These are phyloP conservation scores for Steatocranus sp. DNA, from an alignment of 2,797 vertebrate genomes.

Conservation along the genomic window DNA sequence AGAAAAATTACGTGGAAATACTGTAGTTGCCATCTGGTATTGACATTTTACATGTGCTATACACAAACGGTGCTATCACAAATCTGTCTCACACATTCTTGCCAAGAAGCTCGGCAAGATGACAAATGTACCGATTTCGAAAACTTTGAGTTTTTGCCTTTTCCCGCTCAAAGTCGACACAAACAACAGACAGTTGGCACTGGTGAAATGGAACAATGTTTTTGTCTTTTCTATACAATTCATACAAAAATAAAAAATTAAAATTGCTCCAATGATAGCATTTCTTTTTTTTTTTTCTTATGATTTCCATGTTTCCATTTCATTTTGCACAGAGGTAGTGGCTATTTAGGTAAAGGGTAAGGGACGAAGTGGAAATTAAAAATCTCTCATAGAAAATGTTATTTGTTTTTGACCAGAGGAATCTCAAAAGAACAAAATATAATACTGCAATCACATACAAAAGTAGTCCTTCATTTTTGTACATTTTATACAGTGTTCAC, in stretches of 20 bases:
- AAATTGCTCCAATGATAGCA: conserved; percentile 72
- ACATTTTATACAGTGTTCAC: conserved; percentile 81
- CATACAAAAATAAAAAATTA: conserved; percentile 83
- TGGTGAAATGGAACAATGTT: conserved; percentile 76
- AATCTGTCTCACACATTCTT: conserved; percentile 41
- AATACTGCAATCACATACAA: conserved; percentile 99
- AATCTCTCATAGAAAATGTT: conserved; percentile 77
- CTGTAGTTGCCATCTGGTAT: conserved; percentile 59
- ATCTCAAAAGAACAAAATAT: conserved; percentile 88
- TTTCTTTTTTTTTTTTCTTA: conserved; percentile 49
- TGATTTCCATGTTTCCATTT: conserved; percentile 69
- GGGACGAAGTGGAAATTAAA: conserved; percentile 71
- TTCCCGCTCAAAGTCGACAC: conserved; percentile 61
- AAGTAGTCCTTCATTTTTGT: conserved; percentile 98
- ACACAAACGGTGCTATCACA: conserved; percentile 58
- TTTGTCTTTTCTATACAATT: conserved; percentile 77
- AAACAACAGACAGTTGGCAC: conserved; percentile 72
- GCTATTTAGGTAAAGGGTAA: conserved; percentile 76
- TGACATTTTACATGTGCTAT: conserved; percentile 66
- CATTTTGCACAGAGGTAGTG: conserved; percentile 82
- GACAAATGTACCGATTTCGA: conserved; percentile 59
- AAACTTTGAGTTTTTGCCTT: conserved; percentile 57
- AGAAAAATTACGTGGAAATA: conserved; percentile 43
- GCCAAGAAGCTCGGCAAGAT: conserved; percentile 41
- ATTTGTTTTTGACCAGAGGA: conserved; percentile 72